phyloP scores from a whole-genome alignment of 2,113 vertebrate genomes.

The Hippocampus zosterae region DNA sequence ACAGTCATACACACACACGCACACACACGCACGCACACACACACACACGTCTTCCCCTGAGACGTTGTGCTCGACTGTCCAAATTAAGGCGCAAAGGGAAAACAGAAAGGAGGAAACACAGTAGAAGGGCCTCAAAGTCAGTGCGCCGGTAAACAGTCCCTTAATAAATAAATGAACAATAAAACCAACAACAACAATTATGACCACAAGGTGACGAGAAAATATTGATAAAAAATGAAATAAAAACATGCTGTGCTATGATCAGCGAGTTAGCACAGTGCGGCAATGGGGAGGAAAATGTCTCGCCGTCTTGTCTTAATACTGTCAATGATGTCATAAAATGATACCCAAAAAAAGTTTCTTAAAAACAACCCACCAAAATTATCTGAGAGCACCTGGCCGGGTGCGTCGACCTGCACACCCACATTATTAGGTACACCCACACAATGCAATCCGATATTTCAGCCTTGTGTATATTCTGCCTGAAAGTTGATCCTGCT shows the following conservation, averaged over 20 bases:
- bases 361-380: background rate
- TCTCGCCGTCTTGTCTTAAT: constrained; percentile 33
- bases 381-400: background rate
- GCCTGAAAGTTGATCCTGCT: background rate
- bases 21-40: background rate
- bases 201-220: constrained; percentile 37
- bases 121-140: constrained; percentile 68
- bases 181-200: constrained; percentile 17
- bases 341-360: constrained; percentile 41
- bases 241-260: constrained; percentile 15
- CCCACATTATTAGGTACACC: background rate
- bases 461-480: background rate
- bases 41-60: constrained; percentile 64
- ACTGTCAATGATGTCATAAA: constrained; percentile 44
- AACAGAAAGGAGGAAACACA: constrained; percentile 59
- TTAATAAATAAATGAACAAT: constrained; percentile 54
- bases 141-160: constrained; percentile 62
- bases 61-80: constrained; percentile 74
- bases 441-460: background rate
- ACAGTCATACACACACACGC: constrained; percentile 20
- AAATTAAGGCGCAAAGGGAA: constrained; percentile 74
- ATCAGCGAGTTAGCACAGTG: constrained; percentile 64
- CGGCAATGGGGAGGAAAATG: constrained; percentile 61
- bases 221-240: constrained; percentile 20
- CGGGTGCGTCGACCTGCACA: background rate